phyloP scores from a whole-genome alignment of 1,140 invertebrate species.

The Cyclargus thomasi region DNA sequence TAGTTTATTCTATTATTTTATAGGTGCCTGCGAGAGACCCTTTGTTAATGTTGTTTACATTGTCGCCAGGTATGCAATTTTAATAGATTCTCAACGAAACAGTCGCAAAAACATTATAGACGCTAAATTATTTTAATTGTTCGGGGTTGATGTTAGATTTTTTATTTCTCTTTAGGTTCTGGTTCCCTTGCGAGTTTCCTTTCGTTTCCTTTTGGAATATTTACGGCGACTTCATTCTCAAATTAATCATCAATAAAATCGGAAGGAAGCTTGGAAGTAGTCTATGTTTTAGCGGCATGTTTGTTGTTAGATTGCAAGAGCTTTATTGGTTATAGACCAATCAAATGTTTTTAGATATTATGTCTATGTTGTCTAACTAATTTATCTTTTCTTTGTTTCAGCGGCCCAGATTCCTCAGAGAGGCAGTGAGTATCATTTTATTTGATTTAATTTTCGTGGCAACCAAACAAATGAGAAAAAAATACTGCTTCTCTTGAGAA shows the following conservation, averaged over 20 bases:
- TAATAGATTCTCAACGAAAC: constrained; percentile 12
- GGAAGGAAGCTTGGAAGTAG: constrained; percentile 14
- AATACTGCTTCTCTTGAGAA: too few relatives aligned
- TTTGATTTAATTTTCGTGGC: background rate
- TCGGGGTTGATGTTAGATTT: constrained; percentile 7
- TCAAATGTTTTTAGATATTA: constrained; percentile 2
- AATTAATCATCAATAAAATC: background rate
- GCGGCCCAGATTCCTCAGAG: constrained; percentile 92
- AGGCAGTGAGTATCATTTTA: constrained; percentile 82
- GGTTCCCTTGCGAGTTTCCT: constrained; percentile 5
- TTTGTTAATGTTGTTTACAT: constrained; percentile 75
- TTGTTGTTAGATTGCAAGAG: constrained; percentile 22
- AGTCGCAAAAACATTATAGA: constrained; percentile 13
- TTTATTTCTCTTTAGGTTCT: constrained; percentile 11
- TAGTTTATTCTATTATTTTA: constrained; percentile 64
- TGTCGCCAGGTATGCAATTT: constrained; percentile 74
- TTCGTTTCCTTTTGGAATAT: background rate
- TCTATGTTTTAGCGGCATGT: constrained; percentile 21
- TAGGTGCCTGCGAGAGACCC: constrained; percentile 71
- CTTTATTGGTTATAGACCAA: constrained; percentile 18
- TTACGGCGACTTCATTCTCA: background rate
- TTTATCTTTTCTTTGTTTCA: constrained; percentile 78
- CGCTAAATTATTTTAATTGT: background rate
- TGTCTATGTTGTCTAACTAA: constrained; percentile 18
- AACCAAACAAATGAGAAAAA: too few relatives aligned